phyloP scores from a whole-genome alignment of 1,140 invertebrate species.

The Maconellicoccus hirsutus region DNA sequence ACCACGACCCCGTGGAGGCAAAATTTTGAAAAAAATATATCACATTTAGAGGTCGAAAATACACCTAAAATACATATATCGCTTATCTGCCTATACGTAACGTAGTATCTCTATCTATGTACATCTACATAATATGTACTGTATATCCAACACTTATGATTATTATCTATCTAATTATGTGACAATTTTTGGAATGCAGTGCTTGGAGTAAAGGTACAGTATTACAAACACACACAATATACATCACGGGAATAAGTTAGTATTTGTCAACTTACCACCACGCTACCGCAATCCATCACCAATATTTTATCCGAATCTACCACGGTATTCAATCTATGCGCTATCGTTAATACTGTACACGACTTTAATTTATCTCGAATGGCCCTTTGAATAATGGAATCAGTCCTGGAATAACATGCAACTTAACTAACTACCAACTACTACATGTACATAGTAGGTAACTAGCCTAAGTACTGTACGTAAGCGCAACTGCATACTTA shows the following conservation, averaged over 20 bases:
- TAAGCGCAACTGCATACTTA: background rate
- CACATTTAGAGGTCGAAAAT: too few relatives aligned
- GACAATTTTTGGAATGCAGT: too few relatives aligned
- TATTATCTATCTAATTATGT: too few relatives aligned
- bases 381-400: slow-evolving; percentile 47
- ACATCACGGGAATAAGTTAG: background rate
- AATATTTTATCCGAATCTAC: slow-evolving; percentile 60
- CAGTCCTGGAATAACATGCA: slow-evolving; percentile 48
- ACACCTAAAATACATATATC: too few relatives aligned
- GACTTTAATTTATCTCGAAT: slow-evolving; percentile 45
- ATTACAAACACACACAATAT: background rate
- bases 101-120: too few relatives aligned
- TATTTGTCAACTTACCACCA: slow-evolving; percentile 32
- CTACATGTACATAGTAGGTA: background rate
- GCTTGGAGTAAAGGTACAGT: too few relatives aligned
- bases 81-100: too few relatives aligned
- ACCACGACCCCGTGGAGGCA: too few relatives aligned
- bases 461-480: background rate
- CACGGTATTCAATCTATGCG: slow-evolving; percentile 59
- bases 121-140: too few relatives aligned
- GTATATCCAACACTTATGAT: too few relatives aligned
- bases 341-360: slow-evolving; percentile 67
- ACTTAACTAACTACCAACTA: slow-evolving; percentile 27
- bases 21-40: too few relatives aligned
- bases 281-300: slow-evolving; percentile 53